Conservation (phyloP, 2,797 vertebrate genomes). For the Garrulus glandarius region DNA sequence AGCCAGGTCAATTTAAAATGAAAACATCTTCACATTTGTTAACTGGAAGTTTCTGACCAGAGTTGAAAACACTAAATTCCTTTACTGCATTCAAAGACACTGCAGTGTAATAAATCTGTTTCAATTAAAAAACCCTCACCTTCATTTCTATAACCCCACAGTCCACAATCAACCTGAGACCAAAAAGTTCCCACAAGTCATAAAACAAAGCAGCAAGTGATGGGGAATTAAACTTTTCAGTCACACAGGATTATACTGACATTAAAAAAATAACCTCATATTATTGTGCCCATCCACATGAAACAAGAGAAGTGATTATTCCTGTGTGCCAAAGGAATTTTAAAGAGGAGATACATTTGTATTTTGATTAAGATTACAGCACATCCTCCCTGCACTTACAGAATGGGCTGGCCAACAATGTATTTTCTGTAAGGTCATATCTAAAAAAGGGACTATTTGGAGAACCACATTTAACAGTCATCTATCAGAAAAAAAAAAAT, state of each 20-base stretch:
- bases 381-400: not conserved
- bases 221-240: not conserved
- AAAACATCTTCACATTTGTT: not conserved
- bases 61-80: not conserved
- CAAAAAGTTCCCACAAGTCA: not conserved
- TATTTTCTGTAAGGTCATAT: not conserved
- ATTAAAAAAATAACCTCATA: not conserved
- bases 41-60: not conserved
- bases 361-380: not conserved
- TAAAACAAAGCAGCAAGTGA: constrained; percentile 11
- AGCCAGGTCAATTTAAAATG: not conserved
- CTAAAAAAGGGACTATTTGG: not conserved
- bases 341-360: not conserved
- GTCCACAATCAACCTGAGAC: not conserved
- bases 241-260: not conserved
- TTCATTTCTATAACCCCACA: not conserved
- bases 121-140: not conserved
- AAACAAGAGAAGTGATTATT: not conserved
- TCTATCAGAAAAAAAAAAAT: not conserved
- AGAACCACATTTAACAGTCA: not conserved
- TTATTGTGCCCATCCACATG: not conserved
- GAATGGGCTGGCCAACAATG: not conserved
- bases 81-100: not conserved
- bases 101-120: not conserved
- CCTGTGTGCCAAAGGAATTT: not conserved